Conservation (phyloP, 2,888 invertebrate species). For the Callyntrura sp. region DNA sequence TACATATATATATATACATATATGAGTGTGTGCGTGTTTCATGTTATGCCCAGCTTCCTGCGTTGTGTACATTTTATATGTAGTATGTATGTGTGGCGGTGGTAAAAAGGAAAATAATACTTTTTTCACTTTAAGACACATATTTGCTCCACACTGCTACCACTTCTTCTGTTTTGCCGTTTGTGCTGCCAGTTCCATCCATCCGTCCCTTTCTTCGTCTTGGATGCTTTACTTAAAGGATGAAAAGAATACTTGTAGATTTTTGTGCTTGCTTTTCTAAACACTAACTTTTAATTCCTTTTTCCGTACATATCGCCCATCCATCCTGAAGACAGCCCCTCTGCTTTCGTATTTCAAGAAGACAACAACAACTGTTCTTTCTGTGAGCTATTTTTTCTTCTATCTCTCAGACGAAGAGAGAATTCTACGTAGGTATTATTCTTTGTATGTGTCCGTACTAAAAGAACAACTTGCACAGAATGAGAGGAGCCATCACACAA, state of each 20-base stretch:
- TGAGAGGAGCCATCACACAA: conserved; percentile 6
- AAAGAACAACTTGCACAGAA: conserved; percentile 42
- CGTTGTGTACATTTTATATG: neutral
- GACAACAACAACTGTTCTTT: conserved; percentile 52
- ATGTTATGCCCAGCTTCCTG: neutral
- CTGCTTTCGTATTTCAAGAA: conserved; percentile 46
- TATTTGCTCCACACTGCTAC: conserved; percentile 4
- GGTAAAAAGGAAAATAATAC: no score
- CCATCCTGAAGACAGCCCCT: conserved; percentile 57
- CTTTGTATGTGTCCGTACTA: neutral
- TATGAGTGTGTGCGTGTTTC: neutral
- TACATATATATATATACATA: no score
- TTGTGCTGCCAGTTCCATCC: conserved; percentile 65
- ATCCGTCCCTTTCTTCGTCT: conserved; percentile 57
- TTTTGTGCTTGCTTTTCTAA: conserved; percentile 32
- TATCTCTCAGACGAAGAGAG: neutral
- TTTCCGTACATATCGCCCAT: conserved; percentile 45
- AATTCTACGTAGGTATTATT: conserved; percentile 33
- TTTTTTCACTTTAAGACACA: no score
- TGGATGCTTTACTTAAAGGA: neutral
- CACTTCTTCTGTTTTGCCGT: neutral
- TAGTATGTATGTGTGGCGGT: neutral
- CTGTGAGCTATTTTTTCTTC: no score
- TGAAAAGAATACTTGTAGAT: neutral
- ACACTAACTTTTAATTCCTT: conserved; percentile 28